phyloP scores from a whole-genome alignment of 2,113 vertebrate species.

The Scopus umbretta region DNA sequence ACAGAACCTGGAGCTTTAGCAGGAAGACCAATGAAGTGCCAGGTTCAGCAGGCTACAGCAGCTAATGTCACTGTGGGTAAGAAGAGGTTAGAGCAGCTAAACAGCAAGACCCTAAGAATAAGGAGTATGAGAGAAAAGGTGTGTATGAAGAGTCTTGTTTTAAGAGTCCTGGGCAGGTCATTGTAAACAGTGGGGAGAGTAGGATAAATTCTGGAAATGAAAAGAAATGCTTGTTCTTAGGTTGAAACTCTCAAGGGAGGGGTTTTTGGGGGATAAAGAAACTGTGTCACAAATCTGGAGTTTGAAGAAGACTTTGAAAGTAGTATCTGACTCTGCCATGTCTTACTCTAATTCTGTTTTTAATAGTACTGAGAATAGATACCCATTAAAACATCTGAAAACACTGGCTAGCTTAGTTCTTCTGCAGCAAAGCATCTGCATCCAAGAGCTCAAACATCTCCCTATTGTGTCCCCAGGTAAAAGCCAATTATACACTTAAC shows the following conservation, averaged over 20 bases:
- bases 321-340: neutral
- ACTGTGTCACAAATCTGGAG: neutral
- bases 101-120: neutral
- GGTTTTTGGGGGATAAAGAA: neutral
- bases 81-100: neutral
- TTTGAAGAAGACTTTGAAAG: neutral
- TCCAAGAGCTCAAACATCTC: neutral
- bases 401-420: neutral
- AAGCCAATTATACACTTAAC: neutral
- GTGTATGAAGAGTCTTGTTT: neutral
- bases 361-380: neutral
- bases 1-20: neutral
- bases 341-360: neutral
- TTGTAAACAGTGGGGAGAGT: neutral
- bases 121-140: neutral
- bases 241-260: neutral
- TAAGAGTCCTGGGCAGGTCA: neutral
- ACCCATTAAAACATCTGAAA: neutral
- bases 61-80: neutral
- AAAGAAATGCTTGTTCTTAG: neutral
- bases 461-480: neutral
- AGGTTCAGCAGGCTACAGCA: neutral
- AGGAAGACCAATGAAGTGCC: neutral
- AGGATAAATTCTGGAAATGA: neutral
- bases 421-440: neutral